Conservation (phyloP, 2,888 invertebrate species). For the Philhelius pedissequus region DNA sequence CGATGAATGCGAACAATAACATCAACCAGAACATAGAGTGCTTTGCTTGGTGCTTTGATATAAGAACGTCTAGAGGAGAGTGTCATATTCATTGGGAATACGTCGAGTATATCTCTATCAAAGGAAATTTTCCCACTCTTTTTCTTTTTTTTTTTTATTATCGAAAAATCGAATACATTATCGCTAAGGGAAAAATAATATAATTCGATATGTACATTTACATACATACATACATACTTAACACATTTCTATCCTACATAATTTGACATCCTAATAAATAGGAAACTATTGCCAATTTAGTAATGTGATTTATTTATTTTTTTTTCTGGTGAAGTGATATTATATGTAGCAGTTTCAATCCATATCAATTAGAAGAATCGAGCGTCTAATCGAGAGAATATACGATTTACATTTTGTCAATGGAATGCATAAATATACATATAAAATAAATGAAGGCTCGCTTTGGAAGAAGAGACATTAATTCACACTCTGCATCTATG, state of each 20-base stretch:
- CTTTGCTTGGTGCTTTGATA: background rate
- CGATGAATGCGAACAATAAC: background rate
- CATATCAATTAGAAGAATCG: too few species aligned
- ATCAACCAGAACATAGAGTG: background rate
- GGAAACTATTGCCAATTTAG: background rate
- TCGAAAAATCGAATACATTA: background rate
- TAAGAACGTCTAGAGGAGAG: constrained; percentile 3
- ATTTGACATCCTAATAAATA: constrained; percentile 15
- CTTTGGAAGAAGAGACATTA: too few species aligned
- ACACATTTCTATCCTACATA: constrained; percentile 6
- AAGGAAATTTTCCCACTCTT: constrained; percentile 9
- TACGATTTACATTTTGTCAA: too few species aligned
- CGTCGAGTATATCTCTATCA: constrained; percentile 30
- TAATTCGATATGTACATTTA: constrained; percentile 45
- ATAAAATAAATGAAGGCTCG: too few species aligned
- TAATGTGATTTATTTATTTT: background rate
- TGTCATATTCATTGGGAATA: constrained; percentile 42
- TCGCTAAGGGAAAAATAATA: constrained; percentile 46
- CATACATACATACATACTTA: too few species aligned
- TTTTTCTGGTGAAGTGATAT: background rate
- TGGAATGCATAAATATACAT: too few species aligned
- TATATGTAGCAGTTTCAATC: too few species aligned
- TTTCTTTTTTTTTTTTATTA: background rate
- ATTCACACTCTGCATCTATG: too few species aligned
- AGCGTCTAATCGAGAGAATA: too few species aligned